Evolutionary conservation across 92 coral and sea anemone genomes (phyloP).

Genomic region (Anthopleura xanthogrammica): DNA sequence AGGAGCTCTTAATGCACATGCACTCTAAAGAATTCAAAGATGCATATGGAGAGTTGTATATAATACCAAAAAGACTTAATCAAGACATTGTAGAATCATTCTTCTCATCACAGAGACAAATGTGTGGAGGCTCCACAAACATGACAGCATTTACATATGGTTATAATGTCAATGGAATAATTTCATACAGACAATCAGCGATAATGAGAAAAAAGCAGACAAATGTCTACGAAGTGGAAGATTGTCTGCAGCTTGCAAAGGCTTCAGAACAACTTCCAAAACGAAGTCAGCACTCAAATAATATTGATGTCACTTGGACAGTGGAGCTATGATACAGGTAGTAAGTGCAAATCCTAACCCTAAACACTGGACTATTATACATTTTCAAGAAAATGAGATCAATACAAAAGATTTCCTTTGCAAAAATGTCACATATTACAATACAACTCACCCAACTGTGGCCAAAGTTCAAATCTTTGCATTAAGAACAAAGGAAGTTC

Average conservation of each 20-base stretch:
- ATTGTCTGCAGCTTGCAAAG: constrained; percentile 1
- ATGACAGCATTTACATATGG: constrained; percentile 58
- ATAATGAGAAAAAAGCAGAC: constrained; percentile 45
- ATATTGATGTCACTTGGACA: no score
- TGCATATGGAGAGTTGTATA: constrained; percentile 6
- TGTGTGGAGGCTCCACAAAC: constrained; percentile 61
- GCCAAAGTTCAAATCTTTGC: no score
- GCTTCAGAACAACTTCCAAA: no score
- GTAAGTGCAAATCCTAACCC: no score
- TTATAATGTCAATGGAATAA: constrained; percentile 47
- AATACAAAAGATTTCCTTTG: no score
- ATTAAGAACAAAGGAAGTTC: no score
- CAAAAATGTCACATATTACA: no score
- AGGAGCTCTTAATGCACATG: constrained; percentile 35
- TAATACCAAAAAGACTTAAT: constrained; percentile 39
- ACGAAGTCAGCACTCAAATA: no score
- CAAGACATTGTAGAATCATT: constrained; percentile 60
- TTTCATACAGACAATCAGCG: constrained; percentile 33
- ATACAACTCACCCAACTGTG: no score
- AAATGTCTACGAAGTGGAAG: constrained; percentile 46
- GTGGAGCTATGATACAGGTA: no score
- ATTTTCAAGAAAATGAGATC: no score
- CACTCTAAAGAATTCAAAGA: not conserved
- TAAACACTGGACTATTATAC: no score
- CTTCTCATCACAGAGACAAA: constrained; percentile 57